Evolutionary conservation across 2,888 invertebrate genomes (phyloP).

Genomic region (Lacanobia wlatinum): DNA sequence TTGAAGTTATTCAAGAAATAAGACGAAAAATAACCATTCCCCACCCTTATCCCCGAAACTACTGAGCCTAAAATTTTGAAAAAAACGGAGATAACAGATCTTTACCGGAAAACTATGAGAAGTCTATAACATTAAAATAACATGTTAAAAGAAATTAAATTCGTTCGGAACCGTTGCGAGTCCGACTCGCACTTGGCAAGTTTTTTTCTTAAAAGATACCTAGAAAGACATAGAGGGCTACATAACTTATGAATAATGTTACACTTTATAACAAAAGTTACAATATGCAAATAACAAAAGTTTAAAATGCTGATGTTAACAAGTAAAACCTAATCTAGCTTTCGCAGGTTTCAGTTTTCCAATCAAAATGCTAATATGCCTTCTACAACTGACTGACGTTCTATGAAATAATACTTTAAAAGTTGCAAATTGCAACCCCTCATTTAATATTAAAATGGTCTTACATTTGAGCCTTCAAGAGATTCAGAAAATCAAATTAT

Average conservation of each 20-base stretch:
- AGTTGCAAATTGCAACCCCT: constrained; percentile 26
- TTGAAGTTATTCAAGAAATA: too few relatives aligned
- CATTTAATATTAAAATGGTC: constrained; percentile 32
- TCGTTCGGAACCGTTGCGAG: too few relatives aligned
- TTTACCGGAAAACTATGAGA: too few relatives aligned
- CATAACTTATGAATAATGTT: constrained; percentile 12
- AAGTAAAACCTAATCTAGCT: constrained; percentile 39
- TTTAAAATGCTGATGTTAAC: constrained; percentile 32
- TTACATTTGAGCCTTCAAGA: not conserved
- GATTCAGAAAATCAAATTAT: constrained; percentile 15
- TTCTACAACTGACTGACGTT: constrained; percentile 37
- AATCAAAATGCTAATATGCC: constrained; percentile 67
- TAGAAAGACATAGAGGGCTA: not conserved
- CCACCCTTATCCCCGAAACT: too few relatives aligned
- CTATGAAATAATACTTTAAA: constrained; percentile 34
- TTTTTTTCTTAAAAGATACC: not conserved
- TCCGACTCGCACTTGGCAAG: too few relatives aligned
- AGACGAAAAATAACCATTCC: too few relatives aligned
- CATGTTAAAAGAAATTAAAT: too few relatives aligned
- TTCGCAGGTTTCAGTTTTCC: constrained; percentile 51
- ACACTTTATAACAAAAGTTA: too few relatives aligned
- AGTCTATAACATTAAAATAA: too few relatives aligned
- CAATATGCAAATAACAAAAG: constrained; percentile 31
- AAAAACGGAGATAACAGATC: too few relatives aligned
- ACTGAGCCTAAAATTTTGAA: too few relatives aligned